Evolutionary conservation across 1,140 invertebrate species (phyloP), one percentile per base, ranked within the genome.

Genomic region (Radopholus similis): DNA sequence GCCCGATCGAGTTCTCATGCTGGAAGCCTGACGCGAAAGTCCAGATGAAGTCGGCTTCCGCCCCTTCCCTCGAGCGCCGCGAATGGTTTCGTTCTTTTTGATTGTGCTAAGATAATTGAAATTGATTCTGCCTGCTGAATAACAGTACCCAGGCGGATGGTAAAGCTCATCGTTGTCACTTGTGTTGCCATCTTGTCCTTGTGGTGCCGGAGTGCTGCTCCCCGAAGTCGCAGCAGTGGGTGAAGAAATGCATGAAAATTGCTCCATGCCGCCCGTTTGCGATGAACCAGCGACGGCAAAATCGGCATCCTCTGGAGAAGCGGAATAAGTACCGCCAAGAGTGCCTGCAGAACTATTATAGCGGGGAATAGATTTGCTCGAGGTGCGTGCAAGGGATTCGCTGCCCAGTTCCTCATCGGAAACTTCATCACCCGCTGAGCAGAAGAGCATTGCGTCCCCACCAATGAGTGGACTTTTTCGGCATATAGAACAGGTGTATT

Each of bases 1-100:
- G 23, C 56, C 56, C 2, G 66, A 68, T 49, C 66, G 66, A 23
- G 66, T 68, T 21, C 55, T 21, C 66, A 68, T 68, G 54, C 58
- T 28, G 13, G 66, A 38, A 26, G 64, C 21, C 32, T 62, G 64
- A 5, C 64, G 38, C 30, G 26, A 37, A 6, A 68, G 18, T 4
- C 11, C 9, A 4, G 63, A 21, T 1, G 28, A 37, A 13, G 66
- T 35, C 64, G 49, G 34, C 26, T 68, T 68, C 28, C 54, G 28
- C 4, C 44, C 35, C 30, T 51, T 42, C 11, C 47, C 38, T 23
- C 66, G 66, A 40, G 57, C 64, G 9, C 64, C 64, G n/a, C 64
- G 64, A 5, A 23, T 13, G 60, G 64, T 26, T 4, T 66, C 38
- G 2, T 21, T 51, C 21, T 15, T 8, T 26, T 28, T 21, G 15